Evolutionary conservation across 1,140 invertebrate genomes (phyloP).

Genomic region (Gryllus bimaculatus): DNA sequence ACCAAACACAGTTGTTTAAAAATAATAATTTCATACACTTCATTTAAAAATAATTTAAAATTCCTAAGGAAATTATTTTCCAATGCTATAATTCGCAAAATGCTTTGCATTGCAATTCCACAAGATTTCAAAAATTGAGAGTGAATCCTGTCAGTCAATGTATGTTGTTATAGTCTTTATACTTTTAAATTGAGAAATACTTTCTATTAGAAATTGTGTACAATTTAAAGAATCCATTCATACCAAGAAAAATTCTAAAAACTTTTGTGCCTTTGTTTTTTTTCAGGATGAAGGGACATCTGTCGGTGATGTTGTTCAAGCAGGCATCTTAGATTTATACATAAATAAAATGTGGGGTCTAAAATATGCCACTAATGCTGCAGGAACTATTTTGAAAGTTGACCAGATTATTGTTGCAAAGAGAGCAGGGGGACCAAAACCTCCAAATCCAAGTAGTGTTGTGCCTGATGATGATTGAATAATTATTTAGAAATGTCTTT

Average conservation of each 20-base stretch:
- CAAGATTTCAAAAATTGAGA: too few relatives aligned
- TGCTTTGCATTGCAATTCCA: too few relatives aligned
- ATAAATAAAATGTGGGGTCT: slow-evolving; percentile 86
- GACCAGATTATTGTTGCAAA: slow-evolving; percentile 99
- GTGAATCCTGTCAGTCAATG: too few relatives aligned
- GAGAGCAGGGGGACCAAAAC: slow-evolving; percentile 88
- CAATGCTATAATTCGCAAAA: too few relatives aligned
- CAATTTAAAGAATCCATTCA: not conserved
- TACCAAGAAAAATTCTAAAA: not conserved
- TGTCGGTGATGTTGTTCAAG: slow-evolving; percentile 62
- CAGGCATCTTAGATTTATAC: slow-evolving; percentile 75
- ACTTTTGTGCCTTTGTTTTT: slow-evolving; percentile 15
- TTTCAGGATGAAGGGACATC: slow-evolving; percentile 44
- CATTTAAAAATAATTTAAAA: too few relatives aligned
- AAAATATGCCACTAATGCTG: slow-evolving; percentile 89
- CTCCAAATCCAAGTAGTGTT: slow-evolving; percentile 46
- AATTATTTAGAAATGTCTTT: too few relatives aligned
- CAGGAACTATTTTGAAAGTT: slow-evolving; percentile 89
- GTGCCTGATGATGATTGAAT: slow-evolving; percentile 57
- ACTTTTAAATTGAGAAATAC: too few relatives aligned
- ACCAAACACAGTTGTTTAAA: too few relatives aligned
- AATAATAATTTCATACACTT: too few relatives aligned
- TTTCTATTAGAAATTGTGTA: not conserved
- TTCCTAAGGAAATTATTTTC: too few relatives aligned
- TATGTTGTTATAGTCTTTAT: too few relatives aligned